These are phyloP conservation scores for Dexiosoma caninum DNA, from an alignment of 2,888 invertebrate species.

Conservation along the genomic window DNA sequence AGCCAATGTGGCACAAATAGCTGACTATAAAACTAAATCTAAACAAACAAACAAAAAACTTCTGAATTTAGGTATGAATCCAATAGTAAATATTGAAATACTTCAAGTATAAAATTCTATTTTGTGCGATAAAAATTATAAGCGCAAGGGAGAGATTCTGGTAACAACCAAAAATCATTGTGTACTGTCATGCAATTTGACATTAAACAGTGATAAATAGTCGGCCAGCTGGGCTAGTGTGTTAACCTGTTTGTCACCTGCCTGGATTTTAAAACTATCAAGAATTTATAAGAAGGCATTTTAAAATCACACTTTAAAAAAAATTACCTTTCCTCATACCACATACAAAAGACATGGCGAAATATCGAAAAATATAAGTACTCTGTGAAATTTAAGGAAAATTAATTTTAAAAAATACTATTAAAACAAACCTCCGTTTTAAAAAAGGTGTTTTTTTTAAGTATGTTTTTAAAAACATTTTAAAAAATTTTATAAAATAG, in stretches of 20 bases:
- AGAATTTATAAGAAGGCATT: not conserved
- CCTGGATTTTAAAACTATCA: not conserved
- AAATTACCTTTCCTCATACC: too few relatives aligned
- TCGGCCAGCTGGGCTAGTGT: too few relatives aligned
- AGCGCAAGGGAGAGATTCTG: not conserved
- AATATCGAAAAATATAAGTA: too few relatives aligned
- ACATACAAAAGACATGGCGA: too few relatives aligned
- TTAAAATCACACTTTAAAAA: too few relatives aligned
- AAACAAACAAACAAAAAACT: constrained; percentile 42
- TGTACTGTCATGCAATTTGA: too few relatives aligned
- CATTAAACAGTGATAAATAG: too few relatives aligned
- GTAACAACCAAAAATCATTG: not conserved
- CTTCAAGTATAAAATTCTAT: not conserved
- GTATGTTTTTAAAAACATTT: not conserved
- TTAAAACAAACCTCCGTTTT: not conserved
- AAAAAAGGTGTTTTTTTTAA: not conserved
- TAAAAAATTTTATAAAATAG: not conserved
- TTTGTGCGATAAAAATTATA: not conserved
- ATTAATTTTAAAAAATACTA: not conserved
- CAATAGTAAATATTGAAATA: not conserved
- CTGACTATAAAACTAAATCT: constrained; percentile 39
- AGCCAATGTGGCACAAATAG: constrained; percentile 66
- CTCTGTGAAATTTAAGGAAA: too few relatives aligned
- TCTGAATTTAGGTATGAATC: not conserved
- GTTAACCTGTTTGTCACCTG: too few relatives aligned